phyloP scores from a whole-genome alignment of 2,888 invertebrate genomes.

The Drosophila diplacantha region DNA sequence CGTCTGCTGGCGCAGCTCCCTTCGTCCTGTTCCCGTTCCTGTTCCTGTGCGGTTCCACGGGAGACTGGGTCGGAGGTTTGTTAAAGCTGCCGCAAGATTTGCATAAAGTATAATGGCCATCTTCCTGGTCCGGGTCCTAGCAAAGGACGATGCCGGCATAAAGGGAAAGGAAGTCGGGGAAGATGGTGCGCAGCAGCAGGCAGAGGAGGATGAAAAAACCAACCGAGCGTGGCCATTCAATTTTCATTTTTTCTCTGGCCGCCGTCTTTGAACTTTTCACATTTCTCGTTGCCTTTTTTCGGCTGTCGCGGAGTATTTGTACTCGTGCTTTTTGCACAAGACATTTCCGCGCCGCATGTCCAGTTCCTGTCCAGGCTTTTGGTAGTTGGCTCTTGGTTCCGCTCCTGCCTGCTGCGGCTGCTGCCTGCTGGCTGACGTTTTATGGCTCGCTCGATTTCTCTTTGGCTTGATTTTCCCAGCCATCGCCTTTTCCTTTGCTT shows the following conservation, averaged over 20 bases:
- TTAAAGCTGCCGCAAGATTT: constrained; percentile 68
- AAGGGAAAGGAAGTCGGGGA: constrained; percentile 6
- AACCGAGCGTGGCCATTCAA: constrained; percentile 63
- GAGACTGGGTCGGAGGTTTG: constrained; percentile 48
- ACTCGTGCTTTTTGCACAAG: constrained; percentile 59
- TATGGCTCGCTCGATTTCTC: constrained; percentile 55
- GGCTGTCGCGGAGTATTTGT: constrained; percentile 63
- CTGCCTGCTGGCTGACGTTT: constrained; percentile 24
- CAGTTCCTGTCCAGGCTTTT: constrained; percentile 51
- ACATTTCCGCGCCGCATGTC: constrained; percentile 68
- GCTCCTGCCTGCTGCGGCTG: constrained; percentile 6
- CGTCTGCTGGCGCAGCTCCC: constrained; percentile 26
- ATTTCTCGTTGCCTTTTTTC: constrained; percentile 48
- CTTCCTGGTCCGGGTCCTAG: constrained; percentile 48
- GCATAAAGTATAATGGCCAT: constrained; percentile 70
- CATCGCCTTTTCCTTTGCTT: constrained; percentile 39
- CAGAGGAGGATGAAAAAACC: constrained; percentile 27
- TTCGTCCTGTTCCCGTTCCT: constrained; percentile 21
- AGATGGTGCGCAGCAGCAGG: neutral
- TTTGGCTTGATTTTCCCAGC: constrained; percentile 34
- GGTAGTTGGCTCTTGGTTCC: constrained; percentile 14
- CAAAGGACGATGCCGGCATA: constrained; percentile 7
- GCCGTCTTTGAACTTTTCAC: constrained; percentile 64
- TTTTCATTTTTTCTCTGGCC: constrained; percentile 50
- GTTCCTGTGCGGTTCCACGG: constrained; percentile 23